Evolutionary conservation across 2,888 invertebrate genomes (phyloP).

Genomic region (Ernsta delagoae): DNA sequence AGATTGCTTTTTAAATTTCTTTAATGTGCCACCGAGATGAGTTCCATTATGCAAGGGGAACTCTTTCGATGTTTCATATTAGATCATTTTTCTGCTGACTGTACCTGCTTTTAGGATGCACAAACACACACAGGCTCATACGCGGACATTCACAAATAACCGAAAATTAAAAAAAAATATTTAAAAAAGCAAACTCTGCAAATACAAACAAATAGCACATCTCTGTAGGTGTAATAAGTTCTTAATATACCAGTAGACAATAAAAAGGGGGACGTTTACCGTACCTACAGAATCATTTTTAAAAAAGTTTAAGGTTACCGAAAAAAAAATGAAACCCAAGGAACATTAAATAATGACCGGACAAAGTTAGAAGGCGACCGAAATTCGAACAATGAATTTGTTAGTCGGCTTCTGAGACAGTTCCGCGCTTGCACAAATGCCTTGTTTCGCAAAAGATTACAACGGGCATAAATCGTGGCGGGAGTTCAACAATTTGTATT

Average conservation of each 20-base stretch:
- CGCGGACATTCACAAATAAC: neutral
- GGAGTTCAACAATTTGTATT: slow-evolving; percentile 30
- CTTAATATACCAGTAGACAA: too few relatives aligned
- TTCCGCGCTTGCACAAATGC: slow-evolving; percentile 20
- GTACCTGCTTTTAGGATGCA: neutral
- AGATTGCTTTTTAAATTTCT: slow-evolving; percentile 46
- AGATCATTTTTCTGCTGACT: neutral
- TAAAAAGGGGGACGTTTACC: too few relatives aligned
- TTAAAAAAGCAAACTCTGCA: too few relatives aligned
- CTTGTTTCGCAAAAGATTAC: slow-evolving; percentile 28
- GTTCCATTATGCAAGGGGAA: slow-evolving; percentile 49
- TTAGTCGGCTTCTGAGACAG: slow-evolving; percentile 2
- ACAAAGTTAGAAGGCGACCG: neutral
- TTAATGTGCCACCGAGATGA: slow-evolving; percentile 50
- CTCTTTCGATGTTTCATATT: slow-evolving; percentile 30
- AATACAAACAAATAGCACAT: too few relatives aligned
- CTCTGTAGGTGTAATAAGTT: too few relatives aligned
- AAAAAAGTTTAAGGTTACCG: too few relatives aligned
- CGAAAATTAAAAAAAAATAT: too few relatives aligned
- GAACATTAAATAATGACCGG: slow-evolving; percentile 1
- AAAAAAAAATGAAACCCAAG: neutral
- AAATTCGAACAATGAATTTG: slow-evolving; percentile 21
- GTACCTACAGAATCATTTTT: too few relatives aligned
- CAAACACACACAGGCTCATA: neutral
- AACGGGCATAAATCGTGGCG: slow-evolving; percentile 21